phyloP scores from a whole-genome alignment of 2,797 vertebrate species.

The Arctocebus calabarensis region DNA sequence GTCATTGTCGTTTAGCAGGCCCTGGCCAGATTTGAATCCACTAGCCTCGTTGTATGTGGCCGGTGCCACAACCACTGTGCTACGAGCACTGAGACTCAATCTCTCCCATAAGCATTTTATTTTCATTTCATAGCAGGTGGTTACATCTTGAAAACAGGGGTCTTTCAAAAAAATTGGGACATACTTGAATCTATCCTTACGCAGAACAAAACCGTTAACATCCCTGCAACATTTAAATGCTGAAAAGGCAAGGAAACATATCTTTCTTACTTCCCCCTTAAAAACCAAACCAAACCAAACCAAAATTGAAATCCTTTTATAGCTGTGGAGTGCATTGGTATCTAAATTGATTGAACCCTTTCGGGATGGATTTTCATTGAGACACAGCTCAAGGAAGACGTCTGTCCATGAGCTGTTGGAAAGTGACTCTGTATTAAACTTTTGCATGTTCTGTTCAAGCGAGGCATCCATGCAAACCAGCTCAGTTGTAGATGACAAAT shows the following conservation, averaged over 20 bases:
- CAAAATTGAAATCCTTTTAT: neutral
- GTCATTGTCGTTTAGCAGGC: no score
- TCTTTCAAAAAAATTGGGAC: neutral
- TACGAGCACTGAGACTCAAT: no score
- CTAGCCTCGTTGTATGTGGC: no score
- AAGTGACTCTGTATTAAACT: neutral
- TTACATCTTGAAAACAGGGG: neutral
- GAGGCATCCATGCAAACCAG: rapidly evolving
- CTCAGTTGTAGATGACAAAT: neutral
- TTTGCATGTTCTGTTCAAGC: neutral
- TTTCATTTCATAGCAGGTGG: neutral
- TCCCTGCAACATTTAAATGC: neutral
- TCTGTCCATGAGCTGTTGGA: neutral
- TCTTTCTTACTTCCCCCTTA: rapidly evolving
- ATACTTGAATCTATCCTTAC: neutral
- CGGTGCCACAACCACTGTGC: no score
- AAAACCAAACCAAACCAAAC: neutral
- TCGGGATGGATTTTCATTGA: neutral
- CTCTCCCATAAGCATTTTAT: no score
- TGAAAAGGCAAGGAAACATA: neutral
- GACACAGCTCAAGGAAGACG: neutral
- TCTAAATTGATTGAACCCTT: neutral
- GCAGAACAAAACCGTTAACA: no score
- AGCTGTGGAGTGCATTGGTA: rapidly evolving
- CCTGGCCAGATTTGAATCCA: no score